phyloP scores from a whole-genome alignment of 1,140 invertebrate genomes.

The Pissodes strobi region DNA sequence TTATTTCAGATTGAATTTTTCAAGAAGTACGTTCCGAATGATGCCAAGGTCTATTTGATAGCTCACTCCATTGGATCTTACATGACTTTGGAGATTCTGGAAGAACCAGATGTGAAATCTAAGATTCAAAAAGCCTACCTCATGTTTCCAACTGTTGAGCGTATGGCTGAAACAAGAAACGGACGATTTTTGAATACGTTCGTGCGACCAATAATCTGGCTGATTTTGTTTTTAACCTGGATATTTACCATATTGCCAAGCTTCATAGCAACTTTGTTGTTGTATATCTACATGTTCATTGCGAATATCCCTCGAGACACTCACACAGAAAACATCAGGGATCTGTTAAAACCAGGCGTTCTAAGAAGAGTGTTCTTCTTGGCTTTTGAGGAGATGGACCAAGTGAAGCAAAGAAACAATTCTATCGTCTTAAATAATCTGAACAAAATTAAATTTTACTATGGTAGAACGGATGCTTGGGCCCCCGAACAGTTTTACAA shows the following conservation, averaged over 20 bases:
- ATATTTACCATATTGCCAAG: slow-evolving; percentile 65
- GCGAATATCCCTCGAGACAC: slow-evolving; percentile 55
- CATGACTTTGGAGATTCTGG: slow-evolving; percentile 75
- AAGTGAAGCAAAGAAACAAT: slow-evolving; percentile 64
- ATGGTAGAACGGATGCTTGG: slow-evolving; percentile 77
- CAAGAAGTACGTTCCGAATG: slow-evolving; percentile 68
- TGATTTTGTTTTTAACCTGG: slow-evolving; percentile 63
- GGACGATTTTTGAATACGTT: slow-evolving; percentile 66
- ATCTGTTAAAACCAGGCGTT: slow-evolving; percentile 60
- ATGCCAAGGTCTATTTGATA: slow-evolving; percentile 72
- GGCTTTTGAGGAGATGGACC: slow-evolving; percentile 67
- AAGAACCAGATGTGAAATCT: slow-evolving; percentile 59
- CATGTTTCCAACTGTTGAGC: slow-evolving; percentile 82
- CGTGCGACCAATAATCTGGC: slow-evolving; percentile 59
- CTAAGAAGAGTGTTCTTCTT: slow-evolving; percentile 63
- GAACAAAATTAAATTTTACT: slow-evolving; percentile 73
- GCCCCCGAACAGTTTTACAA: slow-evolving; percentile 69
- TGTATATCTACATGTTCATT: slow-evolving; percentile 60
- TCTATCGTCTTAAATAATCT: slow-evolving; percentile 60
- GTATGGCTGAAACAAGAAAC: slow-evolving; percentile 72
- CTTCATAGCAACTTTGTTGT: slow-evolving; percentile 58
- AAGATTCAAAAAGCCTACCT: slow-evolving; percentile 66
- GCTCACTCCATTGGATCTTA: slow-evolving; percentile 87
- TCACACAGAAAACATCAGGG: slow-evolving; percentile 55
- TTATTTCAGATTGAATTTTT: slow-evolving; percentile 71